Percentiles rank a stretch among this genome's conserved stretches.
These are phyloP conservation scores for Notechis scutatus DNA, from an alignment of 2,113 vertebrate genomes.

Conservation along the genomic window DNA sequence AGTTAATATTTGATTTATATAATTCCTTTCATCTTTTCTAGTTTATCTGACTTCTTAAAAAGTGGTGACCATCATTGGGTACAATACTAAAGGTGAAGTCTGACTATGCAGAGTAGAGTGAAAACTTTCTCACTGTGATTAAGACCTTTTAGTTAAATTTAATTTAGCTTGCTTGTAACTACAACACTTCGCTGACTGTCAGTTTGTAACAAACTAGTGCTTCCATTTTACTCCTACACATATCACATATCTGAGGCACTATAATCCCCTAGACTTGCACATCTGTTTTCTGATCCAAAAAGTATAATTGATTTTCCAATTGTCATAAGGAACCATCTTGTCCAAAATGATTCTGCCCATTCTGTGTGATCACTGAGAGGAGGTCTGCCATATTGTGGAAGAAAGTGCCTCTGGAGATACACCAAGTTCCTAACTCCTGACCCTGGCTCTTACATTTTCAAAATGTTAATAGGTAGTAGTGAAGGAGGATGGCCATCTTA, in stretches of 20 bases:
- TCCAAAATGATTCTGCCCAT: background rate
- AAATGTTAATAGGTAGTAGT: background rate
- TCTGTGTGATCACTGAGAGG: background rate
- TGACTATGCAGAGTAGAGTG: background rate
- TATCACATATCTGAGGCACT: background rate
- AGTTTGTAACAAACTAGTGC: background rate
- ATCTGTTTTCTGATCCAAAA: background rate
- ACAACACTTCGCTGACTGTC: background rate
- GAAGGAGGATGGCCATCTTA: background rate
- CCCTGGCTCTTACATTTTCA: background rate
- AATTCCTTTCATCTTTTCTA: background rate
- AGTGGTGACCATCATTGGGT: background rate
- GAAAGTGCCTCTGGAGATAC: background rate
- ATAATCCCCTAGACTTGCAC: background rate
- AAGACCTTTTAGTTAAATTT: background rate
- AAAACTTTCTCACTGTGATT: background rate
- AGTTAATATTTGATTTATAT: background rate
- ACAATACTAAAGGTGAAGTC: background rate
- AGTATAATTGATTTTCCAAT: background rate
- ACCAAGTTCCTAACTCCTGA: background rate
- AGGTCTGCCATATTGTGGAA: background rate
- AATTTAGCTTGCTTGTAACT: background rate
- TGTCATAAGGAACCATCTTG: background rate
- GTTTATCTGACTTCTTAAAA: background rate
- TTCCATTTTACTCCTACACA: background rate